Percentiles rank a stretch among this genome's conserved stretches.
These are phyloP conservation scores for Papilio polytes DNA, from an alignment of 1,140 invertebrate genomes.

Conservation along the genomic window DNA sequence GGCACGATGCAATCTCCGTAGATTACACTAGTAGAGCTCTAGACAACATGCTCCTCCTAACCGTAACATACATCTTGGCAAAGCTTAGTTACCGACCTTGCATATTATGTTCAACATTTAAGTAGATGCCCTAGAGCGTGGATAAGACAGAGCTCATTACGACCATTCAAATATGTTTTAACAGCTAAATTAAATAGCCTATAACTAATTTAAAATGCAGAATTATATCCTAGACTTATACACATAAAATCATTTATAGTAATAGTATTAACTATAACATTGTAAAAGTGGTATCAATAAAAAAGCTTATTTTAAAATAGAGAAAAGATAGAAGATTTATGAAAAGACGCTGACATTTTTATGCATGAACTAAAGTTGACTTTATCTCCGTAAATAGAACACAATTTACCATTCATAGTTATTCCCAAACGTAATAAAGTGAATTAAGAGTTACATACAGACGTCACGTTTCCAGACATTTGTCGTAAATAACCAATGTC, in stretches of 20 bases:
- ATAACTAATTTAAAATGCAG: too few relatives aligned
- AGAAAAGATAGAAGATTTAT: too few relatives aligned
- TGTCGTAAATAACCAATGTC: slow-evolving; percentile 1
- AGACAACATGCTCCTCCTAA: neutral
- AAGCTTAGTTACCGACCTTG: neutral
- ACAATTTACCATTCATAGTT: neutral
- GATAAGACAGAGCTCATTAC: too few relatives aligned
- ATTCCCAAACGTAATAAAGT: neutral
- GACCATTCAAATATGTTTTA: too few relatives aligned
- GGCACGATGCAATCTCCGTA: neutral
- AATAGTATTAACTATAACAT: too few relatives aligned
- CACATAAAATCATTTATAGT: too few relatives aligned
- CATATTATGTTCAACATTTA: neutral
- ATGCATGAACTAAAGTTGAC: neutral
- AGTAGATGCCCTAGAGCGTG: neutral
- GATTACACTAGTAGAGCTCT: neutral
- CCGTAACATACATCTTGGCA: slow-evolving; percentile 4
- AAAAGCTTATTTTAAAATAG: too few relatives aligned
- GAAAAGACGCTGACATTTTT: neutral
- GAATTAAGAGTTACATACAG: slow-evolving; percentile 5
- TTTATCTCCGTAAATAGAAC: neutral
- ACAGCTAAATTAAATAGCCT: too few relatives aligned
- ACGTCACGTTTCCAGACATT: neutral
- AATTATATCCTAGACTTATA: too few relatives aligned
- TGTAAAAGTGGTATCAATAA: too few relatives aligned